Percentiles rank a stretch among this genome's conserved stretches.
Conservation (phyloP, 2,113 vertebrate genomes). For the Hyperopisus bebe region DNA sequence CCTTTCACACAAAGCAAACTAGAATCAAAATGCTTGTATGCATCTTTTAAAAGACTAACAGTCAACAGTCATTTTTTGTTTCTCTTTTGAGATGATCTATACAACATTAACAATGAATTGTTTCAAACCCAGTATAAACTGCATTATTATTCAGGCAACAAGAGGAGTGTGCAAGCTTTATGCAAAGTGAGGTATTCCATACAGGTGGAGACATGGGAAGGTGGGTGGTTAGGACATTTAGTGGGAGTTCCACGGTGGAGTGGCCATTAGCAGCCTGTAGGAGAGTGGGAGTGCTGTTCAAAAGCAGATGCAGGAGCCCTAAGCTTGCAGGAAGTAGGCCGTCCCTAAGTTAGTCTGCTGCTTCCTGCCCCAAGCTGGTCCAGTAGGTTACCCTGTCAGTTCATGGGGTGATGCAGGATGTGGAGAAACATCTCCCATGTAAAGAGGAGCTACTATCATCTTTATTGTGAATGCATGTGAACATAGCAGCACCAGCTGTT, state of each 20-base stretch:
- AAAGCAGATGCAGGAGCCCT: slow-evolving; percentile 30
- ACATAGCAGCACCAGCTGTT: background rate
- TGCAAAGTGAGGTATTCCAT: slow-evolving; percentile 45
- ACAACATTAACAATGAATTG: background rate
- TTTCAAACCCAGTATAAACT: background rate
- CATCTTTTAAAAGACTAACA: background rate
- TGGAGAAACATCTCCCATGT: background rate
- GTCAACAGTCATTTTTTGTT: background rate
- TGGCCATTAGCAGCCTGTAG: slow-evolving; percentile 44
- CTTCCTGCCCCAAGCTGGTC: background rate
- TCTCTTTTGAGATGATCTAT: background rate
- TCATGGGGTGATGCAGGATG: background rate
- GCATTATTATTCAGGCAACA: slow-evolving; percentile 30
- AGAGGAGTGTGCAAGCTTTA: slow-evolving; percentile 36
- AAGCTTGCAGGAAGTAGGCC: slow-evolving; percentile 17
- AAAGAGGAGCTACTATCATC: background rate
- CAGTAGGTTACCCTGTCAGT: background rate
- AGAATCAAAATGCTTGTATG: background rate
- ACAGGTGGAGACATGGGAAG: slow-evolving; percentile 24
- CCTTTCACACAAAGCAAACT: background rate
- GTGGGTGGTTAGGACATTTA: slow-evolving; percentile 55
- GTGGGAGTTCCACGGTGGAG: slow-evolving; percentile 39
- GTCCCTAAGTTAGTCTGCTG: background rate
- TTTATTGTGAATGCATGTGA: background rate
- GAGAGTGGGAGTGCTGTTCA: slow-evolving; percentile 26